Evolutionary conservation across 37 sponge, comb jelly and placozoan species (phyloP).

Genomic region (Theonella swinhoei): DNA sequence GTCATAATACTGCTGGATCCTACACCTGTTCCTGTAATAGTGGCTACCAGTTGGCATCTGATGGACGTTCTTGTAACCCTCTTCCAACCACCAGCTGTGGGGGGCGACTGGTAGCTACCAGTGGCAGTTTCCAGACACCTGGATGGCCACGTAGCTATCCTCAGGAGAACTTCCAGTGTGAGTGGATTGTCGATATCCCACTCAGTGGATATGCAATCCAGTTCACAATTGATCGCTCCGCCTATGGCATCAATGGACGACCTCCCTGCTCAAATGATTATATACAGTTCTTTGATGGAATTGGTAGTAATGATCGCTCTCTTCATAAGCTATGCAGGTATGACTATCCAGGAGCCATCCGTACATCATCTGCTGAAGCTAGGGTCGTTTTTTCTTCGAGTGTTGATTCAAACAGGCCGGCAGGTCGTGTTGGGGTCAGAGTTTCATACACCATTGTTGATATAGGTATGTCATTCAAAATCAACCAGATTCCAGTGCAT

Average conservation of each 20-base stretch:
- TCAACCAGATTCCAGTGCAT: too few relatives aligned
- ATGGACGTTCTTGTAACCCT: conserved; percentile 21
- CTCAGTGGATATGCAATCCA: neutral
- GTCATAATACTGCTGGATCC: conserved; percentile 10
- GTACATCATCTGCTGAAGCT: neutral
- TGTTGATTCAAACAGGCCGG: neutral
- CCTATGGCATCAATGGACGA: conserved; percentile 20
- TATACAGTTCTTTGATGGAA: conserved; percentile 18
- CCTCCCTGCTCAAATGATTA: conserved; percentile 28
- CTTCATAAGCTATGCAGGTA: conserved; percentile 16
- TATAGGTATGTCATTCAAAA: neutral
- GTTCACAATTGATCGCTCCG: conserved; percentile 6
- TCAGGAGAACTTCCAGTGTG: conserved; percentile 15
- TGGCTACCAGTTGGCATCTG: conserved; percentile 14
- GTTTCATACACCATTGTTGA: neutral
- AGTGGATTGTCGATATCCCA: conserved; percentile 50
- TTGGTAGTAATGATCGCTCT: neutral
- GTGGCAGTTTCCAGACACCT: conserved; percentile 20
- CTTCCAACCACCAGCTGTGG: conserved; percentile 13
- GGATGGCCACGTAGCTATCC: conserved; percentile 44
- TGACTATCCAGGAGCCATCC: neutral
- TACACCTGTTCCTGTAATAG: conserved; percentile 9
- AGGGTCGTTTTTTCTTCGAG: conserved; percentile 3
- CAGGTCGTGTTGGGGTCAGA: neutral
- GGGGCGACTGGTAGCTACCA: neutral